These are phyloP conservation scores for Drosophila melanogaster DNA, from an alignment of 1,140 invertebrate species.

Conservation along the genomic window DNA sequence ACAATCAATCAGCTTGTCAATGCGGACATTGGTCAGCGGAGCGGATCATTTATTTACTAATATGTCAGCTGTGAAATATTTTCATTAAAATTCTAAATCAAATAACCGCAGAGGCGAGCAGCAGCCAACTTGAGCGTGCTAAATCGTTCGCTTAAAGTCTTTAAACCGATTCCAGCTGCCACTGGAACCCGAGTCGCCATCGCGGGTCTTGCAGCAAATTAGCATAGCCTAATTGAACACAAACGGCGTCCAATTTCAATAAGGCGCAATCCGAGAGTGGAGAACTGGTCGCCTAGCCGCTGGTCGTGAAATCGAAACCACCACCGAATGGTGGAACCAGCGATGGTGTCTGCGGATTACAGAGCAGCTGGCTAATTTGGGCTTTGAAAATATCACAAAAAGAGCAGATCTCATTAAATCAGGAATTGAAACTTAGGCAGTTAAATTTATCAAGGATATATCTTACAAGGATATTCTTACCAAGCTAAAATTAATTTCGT, in stretches of 20 bases:
- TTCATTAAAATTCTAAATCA: conserved; percentile 62
- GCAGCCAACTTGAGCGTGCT: not conserved
- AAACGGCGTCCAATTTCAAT: conserved; percentile 79
- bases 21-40: conserved; percentile 18
- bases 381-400: not conserved
- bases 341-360: conserved; percentile 14
- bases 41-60: conserved; percentile 69
- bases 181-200: not conserved
- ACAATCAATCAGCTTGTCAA: conserved; percentile 69
- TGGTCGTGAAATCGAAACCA: conserved; percentile 63
- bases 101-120: conserved; percentile 43
- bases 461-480: not conserved
- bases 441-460: not conserved
- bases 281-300: conserved; percentile 22
- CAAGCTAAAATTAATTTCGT: not conserved
- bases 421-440: not conserved
- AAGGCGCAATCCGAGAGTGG: conserved; percentile 43
- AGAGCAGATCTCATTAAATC: not conserved
- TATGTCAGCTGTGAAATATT: conserved; percentile 68
- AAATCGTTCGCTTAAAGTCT: not conserved
- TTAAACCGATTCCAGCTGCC: conserved; percentile 23
- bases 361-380: not conserved
- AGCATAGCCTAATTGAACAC: conserved; percentile 81
- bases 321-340: conserved; percentile 14
- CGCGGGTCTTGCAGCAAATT: conserved; percentile 62